phyloP scores from a whole-genome alignment of 2,113 vertebrate species.

The Brachyistius frenatus region DNA sequence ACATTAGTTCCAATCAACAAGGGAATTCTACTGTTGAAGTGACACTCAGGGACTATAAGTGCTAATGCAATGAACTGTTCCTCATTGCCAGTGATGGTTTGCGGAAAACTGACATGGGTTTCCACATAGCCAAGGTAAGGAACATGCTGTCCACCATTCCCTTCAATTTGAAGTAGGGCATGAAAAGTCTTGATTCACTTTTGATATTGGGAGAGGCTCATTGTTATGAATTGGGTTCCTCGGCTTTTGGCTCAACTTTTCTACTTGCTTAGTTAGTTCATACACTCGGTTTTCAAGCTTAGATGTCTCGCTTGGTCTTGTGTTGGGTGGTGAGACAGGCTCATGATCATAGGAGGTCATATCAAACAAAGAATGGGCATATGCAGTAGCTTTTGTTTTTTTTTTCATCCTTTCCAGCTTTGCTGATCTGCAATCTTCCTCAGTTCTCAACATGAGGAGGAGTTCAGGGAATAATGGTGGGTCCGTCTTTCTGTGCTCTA shows the following conservation, averaged over 20 bases:
- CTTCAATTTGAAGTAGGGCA: background rate
- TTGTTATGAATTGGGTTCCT: background rate
- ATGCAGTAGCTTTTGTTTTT: background rate
- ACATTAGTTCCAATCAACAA: background rate
- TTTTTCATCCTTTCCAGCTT: conserved; percentile 25
- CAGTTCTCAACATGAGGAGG: background rate
- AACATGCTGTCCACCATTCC: background rate
- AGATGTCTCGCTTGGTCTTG: background rate
- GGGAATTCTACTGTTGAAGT: background rate
- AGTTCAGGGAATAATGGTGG: background rate
- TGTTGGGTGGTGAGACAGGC: background rate
- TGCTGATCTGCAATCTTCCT: background rate
- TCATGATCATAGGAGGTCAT: background rate
- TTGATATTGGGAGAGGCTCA: no score
- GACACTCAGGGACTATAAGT: background rate
- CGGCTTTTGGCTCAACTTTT: background rate
- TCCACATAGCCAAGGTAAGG: background rate
- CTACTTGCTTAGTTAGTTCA: background rate
- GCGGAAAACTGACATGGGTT: background rate
- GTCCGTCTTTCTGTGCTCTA: background rate
- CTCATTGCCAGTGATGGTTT: background rate
- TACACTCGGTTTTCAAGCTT: background rate
- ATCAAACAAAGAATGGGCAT: background rate
- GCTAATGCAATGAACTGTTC: background rate
- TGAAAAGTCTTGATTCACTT: background rate